Evolutionary conservation across 2,888 invertebrate genomes (phyloP).

Genomic region (Cryptocheilus praepositus): DNA sequence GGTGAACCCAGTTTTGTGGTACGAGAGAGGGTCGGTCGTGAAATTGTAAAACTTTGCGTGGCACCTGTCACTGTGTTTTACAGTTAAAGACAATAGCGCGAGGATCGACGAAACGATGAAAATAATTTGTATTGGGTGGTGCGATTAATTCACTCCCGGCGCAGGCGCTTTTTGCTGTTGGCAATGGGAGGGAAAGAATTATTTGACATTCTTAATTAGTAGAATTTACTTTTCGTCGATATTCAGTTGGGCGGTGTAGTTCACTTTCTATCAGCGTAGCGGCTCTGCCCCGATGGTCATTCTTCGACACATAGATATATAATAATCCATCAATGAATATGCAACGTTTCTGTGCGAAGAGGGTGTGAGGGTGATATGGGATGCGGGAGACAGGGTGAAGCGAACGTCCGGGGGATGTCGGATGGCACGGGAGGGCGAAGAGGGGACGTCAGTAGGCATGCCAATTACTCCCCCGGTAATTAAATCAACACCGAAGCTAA

Average conservation of each 20-base stretch:
- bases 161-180: too few relatives aligned
- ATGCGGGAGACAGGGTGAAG: constrained; percentile 50
- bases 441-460: constrained; percentile 63
- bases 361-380: constrained; percentile 40
- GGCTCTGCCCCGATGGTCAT: constrained; percentile 10
- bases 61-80: too few relatives aligned
- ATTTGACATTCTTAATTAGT: too few relatives aligned
- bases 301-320: constrained; percentile 49
- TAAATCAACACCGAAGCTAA: constrained; percentile 73
- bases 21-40: constrained; percentile 3
- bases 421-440: constrained; percentile 25
- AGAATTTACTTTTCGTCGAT: constrained; percentile 2
- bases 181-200: too few relatives aligned
- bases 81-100: too few relatives aligned
- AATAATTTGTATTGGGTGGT: too few relatives aligned
- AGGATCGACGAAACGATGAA: too few relatives aligned
- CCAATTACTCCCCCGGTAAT: constrained; percentile 72
- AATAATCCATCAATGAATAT: constrained; percentile 71
- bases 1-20: constrained; percentile 13
- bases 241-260: constrained; percentile 17
- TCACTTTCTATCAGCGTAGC: neutral
- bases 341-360: constrained; percentile 56
- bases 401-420: constrained; percentile 40
- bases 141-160: too few relatives aligned
- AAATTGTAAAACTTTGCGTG: neutral